A percentile compares a stretch with the other conserved stretches of the same genome.
Evolutionary conservation across 2,888 invertebrate species (phyloP).

Genomic region (Psococerastis gibbosa): DNA sequence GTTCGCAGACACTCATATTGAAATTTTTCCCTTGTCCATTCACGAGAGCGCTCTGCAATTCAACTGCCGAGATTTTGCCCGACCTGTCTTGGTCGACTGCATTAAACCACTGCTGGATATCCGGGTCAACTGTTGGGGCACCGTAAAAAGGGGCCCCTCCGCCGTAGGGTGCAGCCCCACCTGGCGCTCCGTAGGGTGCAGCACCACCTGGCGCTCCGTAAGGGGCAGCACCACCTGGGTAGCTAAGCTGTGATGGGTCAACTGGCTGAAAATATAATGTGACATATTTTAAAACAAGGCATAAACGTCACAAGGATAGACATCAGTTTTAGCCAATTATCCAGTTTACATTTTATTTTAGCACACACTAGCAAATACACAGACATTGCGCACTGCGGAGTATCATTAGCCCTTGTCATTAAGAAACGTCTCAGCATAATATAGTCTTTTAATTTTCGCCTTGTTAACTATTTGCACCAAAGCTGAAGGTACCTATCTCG

Average conservation of each 20-base stretch:
- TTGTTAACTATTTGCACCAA: too few species aligned
- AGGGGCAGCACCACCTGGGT: not conserved
- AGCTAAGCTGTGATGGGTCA: constrained; percentile 1
- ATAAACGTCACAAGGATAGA: too few species aligned
- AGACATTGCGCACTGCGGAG: too few species aligned
- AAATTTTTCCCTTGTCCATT: constrained; percentile 73
- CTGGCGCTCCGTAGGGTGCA: not conserved
- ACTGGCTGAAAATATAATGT: not conserved
- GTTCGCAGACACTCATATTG: constrained; percentile 60
- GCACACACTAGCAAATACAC: too few species aligned
- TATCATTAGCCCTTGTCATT: too few species aligned
- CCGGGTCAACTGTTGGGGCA: constrained; percentile 34
- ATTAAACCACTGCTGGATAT: constrained; percentile 66
- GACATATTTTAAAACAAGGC: too few species aligned
- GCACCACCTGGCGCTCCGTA: constrained; percentile 1
- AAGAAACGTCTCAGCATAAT: too few species aligned
- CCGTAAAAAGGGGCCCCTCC: constrained; percentile 3
- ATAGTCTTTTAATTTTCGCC: too few species aligned
- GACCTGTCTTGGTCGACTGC: constrained; percentile 70
- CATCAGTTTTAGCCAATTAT: too few species aligned
- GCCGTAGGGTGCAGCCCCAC: not conserved
- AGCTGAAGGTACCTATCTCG: too few species aligned
- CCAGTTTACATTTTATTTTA: too few species aligned
- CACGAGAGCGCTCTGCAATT: constrained; percentile 60
- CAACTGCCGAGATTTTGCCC: constrained; percentile 56